These are phyloP conservation scores for Halictus quadricinctus DNA, from an alignment of 2,888 invertebrate species.

Conservation along the genomic window DNA sequence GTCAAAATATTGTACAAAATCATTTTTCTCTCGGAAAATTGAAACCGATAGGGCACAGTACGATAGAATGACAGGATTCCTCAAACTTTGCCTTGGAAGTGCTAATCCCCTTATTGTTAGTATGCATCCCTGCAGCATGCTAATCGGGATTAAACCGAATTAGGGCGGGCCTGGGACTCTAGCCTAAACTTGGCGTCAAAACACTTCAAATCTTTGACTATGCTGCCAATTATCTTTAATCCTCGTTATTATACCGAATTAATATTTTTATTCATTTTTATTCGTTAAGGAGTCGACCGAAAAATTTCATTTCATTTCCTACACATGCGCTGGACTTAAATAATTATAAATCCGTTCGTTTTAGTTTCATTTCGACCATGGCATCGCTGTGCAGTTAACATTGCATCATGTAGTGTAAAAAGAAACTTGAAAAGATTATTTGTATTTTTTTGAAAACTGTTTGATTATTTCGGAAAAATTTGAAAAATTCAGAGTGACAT, in stretches of 20 bases:
- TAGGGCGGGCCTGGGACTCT: conserved; percentile 20
- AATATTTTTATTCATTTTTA: not conserved
- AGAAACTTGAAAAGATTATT: not conserved
- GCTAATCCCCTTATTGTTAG: conserved; percentile 57
- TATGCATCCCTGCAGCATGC: not conserved
- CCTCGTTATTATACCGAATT: not conserved
- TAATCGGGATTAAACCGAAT: conserved; percentile 59
- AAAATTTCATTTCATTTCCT: too few relatives aligned
- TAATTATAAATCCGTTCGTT: too few relatives aligned
- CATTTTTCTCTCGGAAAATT: conserved; percentile 8
- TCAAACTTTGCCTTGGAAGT: not conserved
- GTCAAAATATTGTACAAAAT: conserved; percentile 47
- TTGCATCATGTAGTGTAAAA: too few relatives aligned
- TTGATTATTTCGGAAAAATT: not conserved
- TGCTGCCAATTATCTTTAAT: not conserved
- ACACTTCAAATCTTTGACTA: conserved; percentile 3
- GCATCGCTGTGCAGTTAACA: too few relatives aligned
- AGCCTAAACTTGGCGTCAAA: conserved; percentile 16
- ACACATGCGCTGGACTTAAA: too few relatives aligned
- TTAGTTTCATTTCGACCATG: too few relatives aligned
- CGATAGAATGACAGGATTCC: not conserved
- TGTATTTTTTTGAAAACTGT: not conserved
- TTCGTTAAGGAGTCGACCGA: too few relatives aligned
- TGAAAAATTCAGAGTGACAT: not conserved
- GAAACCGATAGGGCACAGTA: conserved; percentile 8